Base-by-base conservation (phyloP, 1,140 invertebrate genomes). In the Sinella curviseta region DNA sequence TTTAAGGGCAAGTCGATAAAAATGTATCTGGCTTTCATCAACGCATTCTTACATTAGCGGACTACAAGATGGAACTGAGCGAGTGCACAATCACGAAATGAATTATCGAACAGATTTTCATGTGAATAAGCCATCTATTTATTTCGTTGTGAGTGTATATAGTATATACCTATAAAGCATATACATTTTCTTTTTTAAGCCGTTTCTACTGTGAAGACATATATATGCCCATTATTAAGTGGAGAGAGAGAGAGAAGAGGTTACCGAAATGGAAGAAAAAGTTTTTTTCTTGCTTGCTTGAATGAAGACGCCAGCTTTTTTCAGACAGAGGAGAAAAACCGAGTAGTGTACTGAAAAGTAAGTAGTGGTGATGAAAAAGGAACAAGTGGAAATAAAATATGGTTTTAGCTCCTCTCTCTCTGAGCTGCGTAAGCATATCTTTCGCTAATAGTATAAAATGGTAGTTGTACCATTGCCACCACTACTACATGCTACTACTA, bases 41-140 rank as follows among this genome's bases (percentile, higher is more conserved):
- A 60, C 55, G 24, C 55, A 60, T 60, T n/a, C 14, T 14, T 48
- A 48, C 39, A 48, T 8, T 17, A 8, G 39, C n/a, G n/a, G n/a
- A n/a, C n/a, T n/a, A n/a, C 8, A 48, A 48, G 26, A 4, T 65
- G 57, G 57, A 17, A 26, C 26, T 16, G 57, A 65, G 57, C 14
- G 57, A 65, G 24, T 14, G 2, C 8, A 70, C 65, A 33, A 70
- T 60, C 55, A 60, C 55, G 55, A 70, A 70, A 70, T 70, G 65
- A 70, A 70, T 70, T 70, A 70, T 33, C 28, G 31, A 70, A 60
- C n/a, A 60, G 55, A 70, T 24, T 31, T 26, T 65, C 57, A 12
- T 26, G 57, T 17, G 57, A 65, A 26, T 8, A 33, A 70, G 26
- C 65, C 65, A 70, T 70, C 65, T 70, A 70, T 70, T 70, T 70